phyloP scores from a whole-genome alignment of 1,140 invertebrate genomes.

The Melanaphis sacchari region DNA sequence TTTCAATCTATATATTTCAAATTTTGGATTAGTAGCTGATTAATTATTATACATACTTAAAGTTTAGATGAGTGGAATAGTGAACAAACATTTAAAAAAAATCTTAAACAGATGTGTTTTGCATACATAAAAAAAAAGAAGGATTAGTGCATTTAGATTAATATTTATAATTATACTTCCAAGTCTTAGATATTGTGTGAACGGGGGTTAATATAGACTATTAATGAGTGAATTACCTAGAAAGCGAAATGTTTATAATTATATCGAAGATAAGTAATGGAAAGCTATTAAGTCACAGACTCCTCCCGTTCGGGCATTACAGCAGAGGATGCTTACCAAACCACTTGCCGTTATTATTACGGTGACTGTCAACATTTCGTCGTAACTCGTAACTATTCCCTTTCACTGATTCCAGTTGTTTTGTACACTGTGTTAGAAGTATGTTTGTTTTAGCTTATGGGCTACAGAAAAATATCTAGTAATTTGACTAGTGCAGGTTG shows the following conservation, averaged over 20 bases:
- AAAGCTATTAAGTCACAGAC: conserved; percentile 31
- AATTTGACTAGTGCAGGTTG: not conserved
- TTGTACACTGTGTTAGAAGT: conserved; percentile 12
- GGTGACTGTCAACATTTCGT: conserved; percentile 35
- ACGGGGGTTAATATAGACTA: not conserved
- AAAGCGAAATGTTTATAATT: conserved; percentile 6
- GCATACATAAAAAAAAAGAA: not conserved
- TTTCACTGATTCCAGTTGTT: conserved; percentile 47
- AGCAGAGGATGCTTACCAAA: conserved; percentile 39
- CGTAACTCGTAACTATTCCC: conserved; percentile 41
- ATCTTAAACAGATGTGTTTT: not conserved
- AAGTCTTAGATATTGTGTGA: not conserved
- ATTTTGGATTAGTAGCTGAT: no score
- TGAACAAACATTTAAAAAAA: no score
- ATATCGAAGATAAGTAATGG: not conserved
- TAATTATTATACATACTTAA: no score
- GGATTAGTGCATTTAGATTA: not conserved
- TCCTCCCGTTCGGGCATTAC: conserved; percentile 2
- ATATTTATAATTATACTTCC: not conserved
- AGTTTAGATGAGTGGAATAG: no score
- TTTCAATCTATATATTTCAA: no score
- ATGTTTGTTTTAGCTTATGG: not conserved
- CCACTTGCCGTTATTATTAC: conserved; percentile 10
- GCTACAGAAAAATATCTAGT: not conserved
- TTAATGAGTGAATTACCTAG: not conserved